These are phyloP conservation scores for Tragulus kanchil DNA, from an alignment of 2,113 vertebrate species.

Conservation along the genomic window DNA sequence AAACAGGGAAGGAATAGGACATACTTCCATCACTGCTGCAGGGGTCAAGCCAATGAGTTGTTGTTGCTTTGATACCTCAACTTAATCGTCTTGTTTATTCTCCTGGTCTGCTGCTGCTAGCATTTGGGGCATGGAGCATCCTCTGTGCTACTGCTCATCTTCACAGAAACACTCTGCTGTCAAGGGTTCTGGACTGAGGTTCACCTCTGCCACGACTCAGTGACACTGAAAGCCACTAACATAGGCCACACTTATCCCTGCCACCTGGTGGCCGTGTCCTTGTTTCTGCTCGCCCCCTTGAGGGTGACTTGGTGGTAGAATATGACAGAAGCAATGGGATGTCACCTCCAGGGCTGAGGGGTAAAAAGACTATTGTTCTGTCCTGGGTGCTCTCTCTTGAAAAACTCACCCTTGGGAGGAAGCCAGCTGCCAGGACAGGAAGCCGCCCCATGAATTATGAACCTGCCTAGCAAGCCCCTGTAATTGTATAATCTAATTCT, in stretches of 20 bases:
- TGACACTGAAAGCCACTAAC: neutral
- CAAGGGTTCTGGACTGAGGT: neutral
- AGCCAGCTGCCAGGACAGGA: neutral
- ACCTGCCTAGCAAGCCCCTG: neutral
- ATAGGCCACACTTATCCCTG: neutral
- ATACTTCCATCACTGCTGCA: neutral
- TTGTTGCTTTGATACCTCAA: neutral
- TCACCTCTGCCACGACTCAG: neutral
- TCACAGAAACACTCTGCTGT: neutral
- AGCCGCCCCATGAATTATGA: neutral
- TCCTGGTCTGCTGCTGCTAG: neutral
- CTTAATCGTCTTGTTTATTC: neutral
- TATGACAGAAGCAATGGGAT: neutral
- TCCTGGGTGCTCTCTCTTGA: neutral
- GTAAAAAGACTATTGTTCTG: neutral
- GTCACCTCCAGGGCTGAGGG: neutral
- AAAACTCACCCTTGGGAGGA: neutral
- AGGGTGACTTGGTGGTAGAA: neutral
- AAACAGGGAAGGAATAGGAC: neutral
- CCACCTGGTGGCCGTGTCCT: neutral
- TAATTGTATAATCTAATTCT: no score
- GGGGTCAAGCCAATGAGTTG: neutral
- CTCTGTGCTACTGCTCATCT: neutral
- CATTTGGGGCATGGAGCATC: neutral
- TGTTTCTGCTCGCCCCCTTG: neutral